Evolutionary conservation across 2,888 invertebrate species (phyloP).

Genomic region (Xanthia togata): DNA sequence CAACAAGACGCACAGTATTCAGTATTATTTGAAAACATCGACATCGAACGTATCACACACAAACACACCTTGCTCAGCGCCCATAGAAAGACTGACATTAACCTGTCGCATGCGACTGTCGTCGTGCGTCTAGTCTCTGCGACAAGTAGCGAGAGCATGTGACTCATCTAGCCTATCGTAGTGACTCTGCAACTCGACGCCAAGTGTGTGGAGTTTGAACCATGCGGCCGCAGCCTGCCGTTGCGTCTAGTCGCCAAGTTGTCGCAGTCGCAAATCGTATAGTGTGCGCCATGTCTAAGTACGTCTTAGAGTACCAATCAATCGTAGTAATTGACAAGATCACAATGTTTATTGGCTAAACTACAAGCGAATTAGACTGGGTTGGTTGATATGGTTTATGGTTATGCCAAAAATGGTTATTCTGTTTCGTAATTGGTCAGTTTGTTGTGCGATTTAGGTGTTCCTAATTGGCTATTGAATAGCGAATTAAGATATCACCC

Average conservation of each 20-base stretch:
- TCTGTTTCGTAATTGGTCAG: conserved; percentile 16
- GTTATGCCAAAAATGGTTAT: conserved; percentile 16
- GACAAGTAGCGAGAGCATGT: not conserved
- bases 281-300: not conserved
- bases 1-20: not conserved
- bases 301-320: conserved; percentile 67
- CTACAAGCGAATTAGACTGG: conserved; percentile 39
- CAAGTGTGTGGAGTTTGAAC: not conserved
- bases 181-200: not conserved
- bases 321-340: conserved; percentile 68
- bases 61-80: not conserved
- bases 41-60: not conserved
- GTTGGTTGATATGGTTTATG: conserved; percentile 18
- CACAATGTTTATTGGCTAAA: conserved; percentile 61
- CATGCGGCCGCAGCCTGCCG: not conserved
- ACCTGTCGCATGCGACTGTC: not conserved
- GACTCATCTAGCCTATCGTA: not conserved
- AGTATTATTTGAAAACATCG: not conserved
- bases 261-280: not conserved
- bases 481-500: not conserved
- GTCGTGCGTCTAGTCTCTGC: not conserved
- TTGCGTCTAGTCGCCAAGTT: not conserved
- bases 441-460: conserved; percentile 5
- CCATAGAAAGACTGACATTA: not conserved
- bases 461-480: conserved; percentile 16